phyloP scores from a whole-genome alignment of 2,888 invertebrate genomes.

The Ormyrus nitidulus region DNA sequence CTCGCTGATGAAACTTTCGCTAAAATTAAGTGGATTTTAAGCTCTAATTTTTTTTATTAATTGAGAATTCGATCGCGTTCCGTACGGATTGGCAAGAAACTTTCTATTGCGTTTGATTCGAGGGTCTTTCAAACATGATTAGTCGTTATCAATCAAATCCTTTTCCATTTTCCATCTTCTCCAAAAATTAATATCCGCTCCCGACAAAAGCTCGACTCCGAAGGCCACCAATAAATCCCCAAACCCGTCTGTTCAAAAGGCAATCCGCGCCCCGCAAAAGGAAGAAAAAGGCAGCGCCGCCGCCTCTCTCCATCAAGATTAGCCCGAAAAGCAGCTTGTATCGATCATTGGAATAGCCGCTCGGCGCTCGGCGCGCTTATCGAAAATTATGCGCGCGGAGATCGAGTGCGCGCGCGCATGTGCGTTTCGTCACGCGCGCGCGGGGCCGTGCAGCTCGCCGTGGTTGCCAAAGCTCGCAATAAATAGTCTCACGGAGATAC shows the following conservation, averaged over 20 bases:
- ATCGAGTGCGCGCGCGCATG: constrained; percentile 14
- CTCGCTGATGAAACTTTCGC: too few relatives aligned
- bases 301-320: constrained; percentile 1
- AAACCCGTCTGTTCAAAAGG: too few relatives aligned
- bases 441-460: not conserved
- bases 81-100: too few relatives aligned
- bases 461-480: constrained; percentile 1
- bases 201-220: not conserved
- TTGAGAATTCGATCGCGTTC: too few relatives aligned
- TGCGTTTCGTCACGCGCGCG: constrained; percentile 36
- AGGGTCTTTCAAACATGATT: too few relatives aligned
- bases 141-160: too few relatives aligned
- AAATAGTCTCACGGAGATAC: constrained; percentile 41
- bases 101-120: too few relatives aligned
- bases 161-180: too few relatives aligned
- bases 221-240: too few relatives aligned
- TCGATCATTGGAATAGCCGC: not conserved
- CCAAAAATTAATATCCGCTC: not conserved
- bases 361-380: constrained; percentile 18
- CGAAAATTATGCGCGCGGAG: constrained; percentile 48
- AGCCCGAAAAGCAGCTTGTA: constrained; percentile 13
- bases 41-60: too few relatives aligned
- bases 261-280: not conserved
- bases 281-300: not conserved
- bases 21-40: too few relatives aligned